Evolutionary conservation across 2,888 invertebrate species (phyloP).

Genomic region (Zaprionus obscuricornis): DNA sequence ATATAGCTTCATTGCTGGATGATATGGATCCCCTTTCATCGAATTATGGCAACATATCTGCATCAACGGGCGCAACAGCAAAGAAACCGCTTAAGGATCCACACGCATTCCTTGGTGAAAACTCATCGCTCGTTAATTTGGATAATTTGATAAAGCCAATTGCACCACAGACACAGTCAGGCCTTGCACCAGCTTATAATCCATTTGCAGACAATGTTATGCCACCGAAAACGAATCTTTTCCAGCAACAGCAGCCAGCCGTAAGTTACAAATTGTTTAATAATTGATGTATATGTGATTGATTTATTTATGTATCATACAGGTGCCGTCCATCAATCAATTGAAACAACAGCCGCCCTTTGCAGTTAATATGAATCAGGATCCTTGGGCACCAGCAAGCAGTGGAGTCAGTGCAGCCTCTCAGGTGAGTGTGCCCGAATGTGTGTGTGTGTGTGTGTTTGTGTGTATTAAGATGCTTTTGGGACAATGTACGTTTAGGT

Average conservation of each 20-base stretch:
- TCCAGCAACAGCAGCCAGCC: constrained; percentile 85
- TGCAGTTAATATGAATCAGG: constrained; percentile 83
- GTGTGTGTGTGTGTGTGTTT: background rate
- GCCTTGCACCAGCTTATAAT: constrained; percentile 81
- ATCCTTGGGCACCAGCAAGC: constrained; percentile 83
- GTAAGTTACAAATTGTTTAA: constrained; percentile 58
- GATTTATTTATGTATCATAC: background rate
- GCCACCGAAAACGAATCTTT: constrained; percentile 85
- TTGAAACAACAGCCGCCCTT: constrained; percentile 84
- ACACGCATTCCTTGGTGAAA: constrained; percentile 97
- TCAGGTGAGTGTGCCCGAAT: constrained; percentile 75
- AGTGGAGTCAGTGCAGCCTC: constrained; percentile 75
- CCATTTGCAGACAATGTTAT: constrained; percentile 83
- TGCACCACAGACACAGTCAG: constrained; percentile 77
- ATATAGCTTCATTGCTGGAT: constrained; percentile 81
- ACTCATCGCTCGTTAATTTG: constrained; percentile 97
- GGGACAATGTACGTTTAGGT: too few relatives aligned
- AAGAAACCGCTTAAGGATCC: constrained; percentile 90
- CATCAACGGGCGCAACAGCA: constrained; percentile 77
- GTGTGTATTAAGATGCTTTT: background rate
- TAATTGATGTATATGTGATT: too few relatives aligned
- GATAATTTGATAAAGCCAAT: constrained; percentile 94
- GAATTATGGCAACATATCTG: constrained; percentile 66
- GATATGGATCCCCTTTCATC: constrained; percentile 83
- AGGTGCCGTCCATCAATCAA: constrained; percentile 84